Base-by-base conservation (phyloP, 1,140 invertebrate species). In the Steinernema feltiae region DNA sequence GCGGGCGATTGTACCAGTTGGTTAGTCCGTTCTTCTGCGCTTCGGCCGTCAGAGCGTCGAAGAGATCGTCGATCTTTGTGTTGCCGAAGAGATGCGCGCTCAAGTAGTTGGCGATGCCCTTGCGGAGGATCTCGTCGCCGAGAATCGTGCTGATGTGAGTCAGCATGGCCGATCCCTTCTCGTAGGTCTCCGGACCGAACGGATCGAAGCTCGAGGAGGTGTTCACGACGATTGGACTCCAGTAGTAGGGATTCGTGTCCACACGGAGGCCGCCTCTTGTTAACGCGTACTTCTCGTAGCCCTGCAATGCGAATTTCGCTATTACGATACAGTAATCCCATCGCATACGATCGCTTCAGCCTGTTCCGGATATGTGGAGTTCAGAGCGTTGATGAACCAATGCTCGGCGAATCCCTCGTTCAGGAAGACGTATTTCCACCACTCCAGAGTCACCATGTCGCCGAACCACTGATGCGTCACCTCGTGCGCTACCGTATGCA, bases 151-250 rank as follows among this genome's bases (percentile, higher is more conserved):
- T 70, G 1, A 79, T 30, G n/a, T 73, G 41, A 18, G 72, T 63
- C 32, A 79, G 24, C 30, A 78, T 41, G 24, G 73, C 70, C 32
- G 53, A 71, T 74, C 46, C 77, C 71, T 79, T 79, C n/a, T 70
- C 32, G 48, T 79, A 79, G 17, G 73, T 41, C 21, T 75, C 74
- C n/a, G 70, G 41, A 70, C 74, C 74, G 27, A 75, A 75, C n/a
- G 70, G 41, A 41, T 70, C 74, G 27, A 46, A 69, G 18, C 46
- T 27, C 7, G 74, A 70, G 30, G 74, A 41, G n/a, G 74, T 75
- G 17, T 71, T 70, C 18, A 69, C 70, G 63, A 75, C 53, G 1
- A 75, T 70, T 70, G 74, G 74, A 31, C 70, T 70, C 0, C 69
- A 69, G 48, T 17, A 2, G 41, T 70, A 53, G 15, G 53, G 1